These are phyloP conservation scores for Papilio protenor DNA, from an alignment of 2,888 invertebrate genomes.

Conservation along the genomic window DNA sequence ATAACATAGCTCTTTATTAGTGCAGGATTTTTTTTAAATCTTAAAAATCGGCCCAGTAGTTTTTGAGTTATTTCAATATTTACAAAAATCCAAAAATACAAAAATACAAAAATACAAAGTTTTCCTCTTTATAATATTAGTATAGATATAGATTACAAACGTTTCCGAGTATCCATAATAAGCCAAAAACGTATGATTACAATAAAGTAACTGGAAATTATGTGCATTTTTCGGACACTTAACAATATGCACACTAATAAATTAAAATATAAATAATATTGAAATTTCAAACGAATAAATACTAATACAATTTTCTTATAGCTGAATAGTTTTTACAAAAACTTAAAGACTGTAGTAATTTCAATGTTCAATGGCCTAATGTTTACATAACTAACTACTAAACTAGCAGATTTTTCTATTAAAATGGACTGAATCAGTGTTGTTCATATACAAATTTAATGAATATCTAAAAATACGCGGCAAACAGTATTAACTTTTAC, in stretches of 20 bases:
- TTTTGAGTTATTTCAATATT: no score
- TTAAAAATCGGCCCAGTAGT: no score
- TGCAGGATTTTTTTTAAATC: no score
- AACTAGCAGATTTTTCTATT: background rate
- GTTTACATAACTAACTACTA: no score
- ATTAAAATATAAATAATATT: background rate
- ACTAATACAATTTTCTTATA: background rate
- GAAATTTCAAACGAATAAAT: no score
- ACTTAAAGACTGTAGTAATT: background rate
- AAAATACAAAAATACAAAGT: no score
- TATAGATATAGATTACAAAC: no score
- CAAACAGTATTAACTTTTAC: conserved; percentile 9
- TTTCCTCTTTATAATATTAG: no score
- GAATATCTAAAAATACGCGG: background rate
- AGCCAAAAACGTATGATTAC: background rate
- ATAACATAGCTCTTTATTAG: no score
- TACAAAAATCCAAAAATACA: no score
- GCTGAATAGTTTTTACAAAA: no score
- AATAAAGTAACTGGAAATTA: background rate
- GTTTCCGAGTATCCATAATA: conserved; percentile 8
- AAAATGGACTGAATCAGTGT: background rate
- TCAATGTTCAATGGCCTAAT: background rate
- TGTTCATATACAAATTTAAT: background rate
- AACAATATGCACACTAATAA: background rate
- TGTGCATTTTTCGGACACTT: background rate